Percentiles rank a stretch among this genome's conserved stretches.
Evolutionary conservation across 2,113 vertebrate species (phyloP).

Genomic region (Mungos mungo): DNA sequence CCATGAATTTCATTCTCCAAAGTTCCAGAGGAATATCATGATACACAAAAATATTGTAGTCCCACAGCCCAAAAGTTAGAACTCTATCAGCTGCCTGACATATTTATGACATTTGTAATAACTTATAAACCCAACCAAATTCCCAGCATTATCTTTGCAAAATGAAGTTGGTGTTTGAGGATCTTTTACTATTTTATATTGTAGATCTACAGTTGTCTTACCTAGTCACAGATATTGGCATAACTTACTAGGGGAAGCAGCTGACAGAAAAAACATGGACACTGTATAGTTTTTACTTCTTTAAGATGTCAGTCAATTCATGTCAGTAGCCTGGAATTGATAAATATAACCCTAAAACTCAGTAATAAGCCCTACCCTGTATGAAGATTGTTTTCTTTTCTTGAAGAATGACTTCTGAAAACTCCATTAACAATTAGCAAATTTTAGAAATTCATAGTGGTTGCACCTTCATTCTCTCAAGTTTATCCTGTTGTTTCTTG

Average conservation of each 20-base stretch:
- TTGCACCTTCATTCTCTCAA: not conserved
- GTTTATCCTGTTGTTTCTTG: constrained; percentile 1
- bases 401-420: not conserved
- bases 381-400: constrained; percentile 13
- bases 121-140: not conserved
- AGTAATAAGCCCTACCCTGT: not conserved
- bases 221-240: not conserved
- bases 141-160: not conserved
- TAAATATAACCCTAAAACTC: not conserved
- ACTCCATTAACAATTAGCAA: not conserved
- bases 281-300: not conserved
- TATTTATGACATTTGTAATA: not conserved
- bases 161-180: not conserved
- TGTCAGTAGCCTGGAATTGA: not conserved
- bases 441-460: constrained; percentile 15
- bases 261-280: not conserved
- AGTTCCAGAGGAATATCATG: not conserved
- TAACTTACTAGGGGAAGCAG: not conserved
- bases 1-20: constrained; percentile 10
- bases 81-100: not conserved
- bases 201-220: not conserved
- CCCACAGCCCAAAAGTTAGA: not conserved
- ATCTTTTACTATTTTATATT: not conserved
- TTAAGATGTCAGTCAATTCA: not conserved
- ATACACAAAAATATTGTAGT: not conserved